These are phyloP conservation scores for Condylura cristata DNA, from an alignment of 2,113 vertebrate genomes.

Conservation along the genomic window DNA sequence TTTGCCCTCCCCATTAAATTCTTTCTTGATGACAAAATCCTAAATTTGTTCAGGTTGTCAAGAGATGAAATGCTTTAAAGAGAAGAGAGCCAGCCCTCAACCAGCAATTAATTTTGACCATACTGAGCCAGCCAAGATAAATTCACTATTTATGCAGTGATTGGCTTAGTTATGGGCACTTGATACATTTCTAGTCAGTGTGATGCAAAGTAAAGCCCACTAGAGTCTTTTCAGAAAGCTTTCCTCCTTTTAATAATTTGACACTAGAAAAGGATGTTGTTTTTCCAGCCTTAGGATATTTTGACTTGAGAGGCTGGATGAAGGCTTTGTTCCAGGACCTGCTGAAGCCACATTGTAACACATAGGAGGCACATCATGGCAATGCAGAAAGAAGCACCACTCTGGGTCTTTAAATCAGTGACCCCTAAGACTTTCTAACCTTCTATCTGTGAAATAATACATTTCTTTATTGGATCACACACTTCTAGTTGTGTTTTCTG, in stretches of 20 bases:
- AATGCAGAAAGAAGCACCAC: neutral
- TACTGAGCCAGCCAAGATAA: neutral
- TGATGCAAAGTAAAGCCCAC: neutral
- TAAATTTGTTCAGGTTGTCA: neutral
- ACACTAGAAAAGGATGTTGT: neutral
- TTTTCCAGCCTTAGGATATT: neutral
- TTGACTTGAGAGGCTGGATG: neutral
- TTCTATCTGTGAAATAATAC: neutral
- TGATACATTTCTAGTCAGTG: neutral
- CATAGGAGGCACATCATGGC: neutral
- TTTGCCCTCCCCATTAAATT: neutral
- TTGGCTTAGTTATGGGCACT: neutral
- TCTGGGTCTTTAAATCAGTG: neutral
- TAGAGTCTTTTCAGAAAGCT: neutral
- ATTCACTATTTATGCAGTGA: neutral
- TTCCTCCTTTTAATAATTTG: neutral
- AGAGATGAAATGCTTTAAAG: neutral
- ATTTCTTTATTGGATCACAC: neutral
- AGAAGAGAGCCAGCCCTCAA: accelerated
- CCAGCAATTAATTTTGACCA: neutral
- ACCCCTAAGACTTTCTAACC: neutral
- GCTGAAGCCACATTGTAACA: neutral
- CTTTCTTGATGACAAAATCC: neutral
- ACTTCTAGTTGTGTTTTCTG: neutral
- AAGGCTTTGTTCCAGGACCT: neutral